Evolutionary conservation across 2,797 vertebrate species (phyloP).

Genomic region (Falco concolor): DNA sequence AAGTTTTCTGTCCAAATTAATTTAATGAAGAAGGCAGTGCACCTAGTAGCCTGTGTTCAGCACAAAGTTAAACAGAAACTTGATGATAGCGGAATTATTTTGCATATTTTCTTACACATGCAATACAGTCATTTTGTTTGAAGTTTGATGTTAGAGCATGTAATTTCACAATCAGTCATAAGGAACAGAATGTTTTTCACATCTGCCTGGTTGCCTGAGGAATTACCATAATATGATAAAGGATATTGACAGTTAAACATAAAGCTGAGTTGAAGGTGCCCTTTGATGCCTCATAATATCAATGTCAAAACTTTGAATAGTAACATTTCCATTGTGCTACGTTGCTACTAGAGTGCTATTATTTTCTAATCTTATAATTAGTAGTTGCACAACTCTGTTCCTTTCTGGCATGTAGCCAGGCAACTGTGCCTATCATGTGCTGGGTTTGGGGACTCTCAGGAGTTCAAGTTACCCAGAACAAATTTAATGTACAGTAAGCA

Average conservation of each 20-base stretch:
- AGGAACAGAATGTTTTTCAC: not conserved
- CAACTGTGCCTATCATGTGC: not conserved
- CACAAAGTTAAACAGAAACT: not conserved
- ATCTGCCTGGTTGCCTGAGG: not conserved
- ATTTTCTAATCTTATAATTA: conserved; percentile 16
- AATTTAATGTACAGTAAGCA: not conserved
- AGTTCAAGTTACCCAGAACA: not conserved
- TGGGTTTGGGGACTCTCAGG: not conserved
- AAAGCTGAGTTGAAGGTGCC: not conserved
- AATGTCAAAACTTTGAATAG: not conserved
- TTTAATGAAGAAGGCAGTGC: not conserved
- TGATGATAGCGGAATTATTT: not conserved
- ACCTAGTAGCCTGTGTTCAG: not conserved
- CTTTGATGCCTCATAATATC: not conserved
- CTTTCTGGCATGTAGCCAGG: not conserved
- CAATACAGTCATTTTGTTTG: not conserved
- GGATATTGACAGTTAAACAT: not conserved
- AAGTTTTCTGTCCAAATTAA: not conserved
- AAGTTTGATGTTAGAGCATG: not conserved
- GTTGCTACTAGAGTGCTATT: not conserved
- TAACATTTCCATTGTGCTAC: not conserved
- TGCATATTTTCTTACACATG: not conserved
- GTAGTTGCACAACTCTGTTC: not conserved
- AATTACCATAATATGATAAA: not conserved
- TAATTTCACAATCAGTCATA: not conserved